A percentile compares a stretch with the other conserved stretches of the same genome.
phyloP scores from a whole-genome alignment of 2,888 invertebrate genomes.

The Tenthredo amoena region DNA sequence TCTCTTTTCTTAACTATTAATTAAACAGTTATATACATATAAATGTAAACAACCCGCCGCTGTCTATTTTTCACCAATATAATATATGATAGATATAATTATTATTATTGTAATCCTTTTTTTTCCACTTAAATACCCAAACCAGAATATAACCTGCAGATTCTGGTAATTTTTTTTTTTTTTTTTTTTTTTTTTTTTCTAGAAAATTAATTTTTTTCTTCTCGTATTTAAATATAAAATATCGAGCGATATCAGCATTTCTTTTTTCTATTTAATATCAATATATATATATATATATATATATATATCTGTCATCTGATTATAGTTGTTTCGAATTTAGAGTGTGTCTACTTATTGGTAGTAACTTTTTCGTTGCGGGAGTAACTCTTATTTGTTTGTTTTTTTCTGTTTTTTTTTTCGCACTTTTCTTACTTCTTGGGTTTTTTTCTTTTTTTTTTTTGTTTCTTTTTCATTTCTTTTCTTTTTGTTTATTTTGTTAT shows the following conservation, averaged over 20 bases:
- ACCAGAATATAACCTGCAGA: slow-evolving; percentile 34
- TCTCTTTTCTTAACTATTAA: background rate
- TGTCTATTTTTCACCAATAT: background rate
- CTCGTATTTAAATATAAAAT: background rate
- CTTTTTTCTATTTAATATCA: background rate
- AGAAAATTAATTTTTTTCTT: background rate
- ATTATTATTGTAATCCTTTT: background rate
- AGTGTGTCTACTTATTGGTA: slow-evolving; percentile 72
- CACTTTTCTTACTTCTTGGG: background rate
- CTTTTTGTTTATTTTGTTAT: background rate
- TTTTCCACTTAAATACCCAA: background rate
- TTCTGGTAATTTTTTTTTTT: slow-evolving; percentile 4
- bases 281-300: slow-evolving; percentile 16
- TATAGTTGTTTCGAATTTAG: slow-evolving; percentile 73
- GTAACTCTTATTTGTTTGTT: background rate
- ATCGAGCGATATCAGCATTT: slow-evolving; percentile 7
- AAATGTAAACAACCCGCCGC: no score
- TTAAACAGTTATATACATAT: background rate
- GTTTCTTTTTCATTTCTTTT: background rate
- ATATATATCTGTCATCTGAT: slow-evolving; percentile 36
- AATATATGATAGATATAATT: background rate
- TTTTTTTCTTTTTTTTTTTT: background rate
- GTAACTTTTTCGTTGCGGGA: slow-evolving; percentile 41
- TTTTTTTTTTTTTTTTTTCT: background rate
- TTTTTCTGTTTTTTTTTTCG: background rate